These are phyloP conservation scores for Rotaria socialis DNA, from an alignment of 2,888 invertebrate species.

Conservation along the genomic window DNA sequence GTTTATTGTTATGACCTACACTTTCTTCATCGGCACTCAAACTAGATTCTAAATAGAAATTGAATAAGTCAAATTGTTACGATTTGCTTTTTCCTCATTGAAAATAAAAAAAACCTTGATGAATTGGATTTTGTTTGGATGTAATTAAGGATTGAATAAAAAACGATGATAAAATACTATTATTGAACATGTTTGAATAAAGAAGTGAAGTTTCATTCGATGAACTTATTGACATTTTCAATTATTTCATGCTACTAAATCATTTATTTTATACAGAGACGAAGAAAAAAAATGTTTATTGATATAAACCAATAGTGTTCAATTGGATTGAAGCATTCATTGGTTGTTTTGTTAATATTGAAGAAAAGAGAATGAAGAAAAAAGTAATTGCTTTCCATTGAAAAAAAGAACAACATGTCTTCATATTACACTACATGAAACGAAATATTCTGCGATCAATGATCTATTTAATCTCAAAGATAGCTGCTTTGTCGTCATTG, in stretches of 20 bases:
- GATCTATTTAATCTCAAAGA: no score
- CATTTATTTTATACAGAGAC: not conserved
- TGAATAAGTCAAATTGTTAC: no score
- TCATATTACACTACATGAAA: no score
- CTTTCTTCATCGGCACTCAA: conserved; percentile 46
- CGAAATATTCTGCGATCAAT: no score
- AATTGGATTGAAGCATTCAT: not conserved
- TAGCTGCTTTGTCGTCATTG: no score
- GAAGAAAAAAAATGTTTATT: not conserved
- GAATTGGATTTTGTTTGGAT: not conserved
- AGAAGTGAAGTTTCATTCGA: not conserved
- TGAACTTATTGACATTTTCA: not conserved
- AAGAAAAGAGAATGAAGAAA: not conserved
- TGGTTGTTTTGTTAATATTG: not conserved
- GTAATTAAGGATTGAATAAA: not conserved
- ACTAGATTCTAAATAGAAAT: not conserved
- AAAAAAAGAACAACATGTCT: no score
- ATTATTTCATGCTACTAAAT: conserved; percentile 11
- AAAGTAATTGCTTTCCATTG: no score
- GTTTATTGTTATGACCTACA: conserved; percentile 51
- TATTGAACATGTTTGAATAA: not conserved
- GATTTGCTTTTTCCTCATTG: no score
- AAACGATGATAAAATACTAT: not conserved
- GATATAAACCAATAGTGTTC: not conserved
- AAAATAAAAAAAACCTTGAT: not conserved